Conservation (phyloP, 2,113 vertebrate genomes). For the Carassius auratus region DNA sequence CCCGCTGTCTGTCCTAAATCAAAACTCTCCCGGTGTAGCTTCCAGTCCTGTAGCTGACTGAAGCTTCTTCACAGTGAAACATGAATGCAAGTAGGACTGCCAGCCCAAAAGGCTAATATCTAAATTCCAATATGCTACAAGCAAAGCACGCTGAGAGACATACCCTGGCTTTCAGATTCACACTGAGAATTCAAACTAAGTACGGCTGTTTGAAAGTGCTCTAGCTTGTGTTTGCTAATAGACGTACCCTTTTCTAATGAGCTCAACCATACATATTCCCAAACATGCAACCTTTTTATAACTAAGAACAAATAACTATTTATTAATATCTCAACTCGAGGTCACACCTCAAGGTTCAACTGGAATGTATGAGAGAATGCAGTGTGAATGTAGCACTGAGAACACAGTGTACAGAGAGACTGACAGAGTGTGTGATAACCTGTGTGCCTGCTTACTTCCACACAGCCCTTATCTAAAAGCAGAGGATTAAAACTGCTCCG, state of each 20-base stretch:
- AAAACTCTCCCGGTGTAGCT: slow-evolving; percentile 13
- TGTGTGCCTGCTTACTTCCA: background rate
- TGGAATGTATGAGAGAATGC: background rate
- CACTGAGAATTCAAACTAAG: background rate
- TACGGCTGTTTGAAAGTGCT: background rate
- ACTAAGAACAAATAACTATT: background rate
- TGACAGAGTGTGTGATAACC: slow-evolving; percentile 8
- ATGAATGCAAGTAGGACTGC: background rate
- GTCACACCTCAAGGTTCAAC: background rate
- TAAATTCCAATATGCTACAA: background rate
- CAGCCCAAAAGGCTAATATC: slow-evolving; percentile 2
- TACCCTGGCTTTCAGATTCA: background rate
- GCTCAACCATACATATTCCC: background rate
- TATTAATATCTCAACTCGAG: background rate
- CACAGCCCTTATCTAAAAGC: slow-evolving; percentile 10
- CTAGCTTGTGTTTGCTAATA: background rate
- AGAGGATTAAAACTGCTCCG: background rate
- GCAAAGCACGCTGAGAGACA: background rate
- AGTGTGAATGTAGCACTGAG: background rate
- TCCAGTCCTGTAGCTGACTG: background rate
- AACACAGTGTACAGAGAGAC: background rate
- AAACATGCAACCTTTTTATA: background rate
- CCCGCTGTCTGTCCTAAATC: slow-evolving; percentile 37
- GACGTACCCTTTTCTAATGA: background rate
- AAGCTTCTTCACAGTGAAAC: background rate